phyloP scores from a whole-genome alignment of 2,888 invertebrate species.

The Scelioninae gen. 2 region DNA sequence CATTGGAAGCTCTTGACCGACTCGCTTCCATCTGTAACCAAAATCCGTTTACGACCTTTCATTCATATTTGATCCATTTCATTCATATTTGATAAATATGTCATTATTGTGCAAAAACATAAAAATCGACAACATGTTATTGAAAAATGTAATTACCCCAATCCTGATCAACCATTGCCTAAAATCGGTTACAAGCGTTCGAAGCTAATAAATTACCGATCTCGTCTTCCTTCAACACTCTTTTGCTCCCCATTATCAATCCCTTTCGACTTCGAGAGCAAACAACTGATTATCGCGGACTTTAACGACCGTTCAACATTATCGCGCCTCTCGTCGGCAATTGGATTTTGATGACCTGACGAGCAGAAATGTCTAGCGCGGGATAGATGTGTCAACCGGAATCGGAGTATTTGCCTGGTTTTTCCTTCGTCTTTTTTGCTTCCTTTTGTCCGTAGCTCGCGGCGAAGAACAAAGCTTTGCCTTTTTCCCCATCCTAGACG shows the following conservation, averaged over 20 bases:
- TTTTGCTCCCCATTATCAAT: slow-evolving; percentile 7
- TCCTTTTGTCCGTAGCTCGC: slow-evolving; percentile 27
- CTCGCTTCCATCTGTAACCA: slow-evolving; percentile 36
- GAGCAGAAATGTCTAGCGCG: slow-evolving; percentile 18
- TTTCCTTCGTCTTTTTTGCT: slow-evolving; percentile 2
- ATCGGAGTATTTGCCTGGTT: slow-evolving; percentile 23
- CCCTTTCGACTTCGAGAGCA: slow-evolving; percentile 6
- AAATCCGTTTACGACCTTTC: slow-evolving; percentile 31
- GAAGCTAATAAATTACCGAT: no score
- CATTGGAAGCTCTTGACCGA: slow-evolving; percentile 58
- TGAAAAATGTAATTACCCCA: no score
- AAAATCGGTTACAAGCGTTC: no score
- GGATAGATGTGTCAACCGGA: slow-evolving; percentile 29
- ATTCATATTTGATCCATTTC: no score
- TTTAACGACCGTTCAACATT: slow-evolving; percentile 15
- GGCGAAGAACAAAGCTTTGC: slow-evolving; percentile 44
- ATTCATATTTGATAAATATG: no score
- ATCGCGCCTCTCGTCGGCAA: slow-evolving; percentile 24
- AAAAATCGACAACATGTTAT: no score
- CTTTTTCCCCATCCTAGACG: slow-evolving; percentile 17
- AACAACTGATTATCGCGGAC: slow-evolving; percentile 25
- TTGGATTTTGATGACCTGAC: slow-evolving; percentile 36
- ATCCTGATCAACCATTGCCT: no score
- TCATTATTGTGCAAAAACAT: no score
- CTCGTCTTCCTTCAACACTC: no score